phyloP scores from a whole-genome alignment of 1,140 invertebrate species.

The Lethocerus indicus region DNA sequence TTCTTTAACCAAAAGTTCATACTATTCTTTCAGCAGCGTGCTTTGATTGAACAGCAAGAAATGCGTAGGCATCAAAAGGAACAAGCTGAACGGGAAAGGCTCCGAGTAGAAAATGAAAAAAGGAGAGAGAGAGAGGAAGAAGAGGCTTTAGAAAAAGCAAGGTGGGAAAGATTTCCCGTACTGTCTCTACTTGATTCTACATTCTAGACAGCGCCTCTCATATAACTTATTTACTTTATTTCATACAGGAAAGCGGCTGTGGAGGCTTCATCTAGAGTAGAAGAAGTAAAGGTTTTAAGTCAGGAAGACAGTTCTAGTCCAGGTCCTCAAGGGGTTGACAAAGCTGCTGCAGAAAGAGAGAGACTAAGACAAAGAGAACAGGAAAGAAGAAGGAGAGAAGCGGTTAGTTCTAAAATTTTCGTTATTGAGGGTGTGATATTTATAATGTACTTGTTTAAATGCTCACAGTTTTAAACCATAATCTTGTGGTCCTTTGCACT shows the following conservation, averaged over 20 bases:
- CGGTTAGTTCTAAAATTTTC: slow-evolving; percentile 42
- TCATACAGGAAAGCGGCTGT: slow-evolving; percentile 32
- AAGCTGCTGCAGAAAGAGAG: slow-evolving; percentile 55
- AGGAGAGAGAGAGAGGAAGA: slow-evolving; percentile 63
- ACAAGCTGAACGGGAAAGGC: slow-evolving; percentile 62
- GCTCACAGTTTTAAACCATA: too few species aligned
- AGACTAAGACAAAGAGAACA: slow-evolving; percentile 63
- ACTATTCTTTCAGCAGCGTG: slow-evolving; percentile 41
- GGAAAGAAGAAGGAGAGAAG: slow-evolving; percentile 75
- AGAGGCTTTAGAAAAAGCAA: slow-evolving; percentile 49
- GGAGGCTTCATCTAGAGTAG: slow-evolving; percentile 27
- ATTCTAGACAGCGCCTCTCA: background rate
- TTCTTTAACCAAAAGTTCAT: slow-evolving; percentile 9
- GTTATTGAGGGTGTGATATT: too few species aligned
- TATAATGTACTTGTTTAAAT: too few species aligned
- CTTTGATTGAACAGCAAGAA: slow-evolving; percentile 66
- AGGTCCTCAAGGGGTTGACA: slow-evolving; percentile 39
- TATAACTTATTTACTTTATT: background rate
- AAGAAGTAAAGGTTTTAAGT: slow-evolving; percentile 34
- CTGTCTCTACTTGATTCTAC: background rate
- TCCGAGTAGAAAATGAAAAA: slow-evolving; percentile 60
- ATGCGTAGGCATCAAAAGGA: slow-evolving; percentile 60
- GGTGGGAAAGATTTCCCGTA: slow-evolving; percentile 23
- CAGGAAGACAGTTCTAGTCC: slow-evolving; percentile 31
- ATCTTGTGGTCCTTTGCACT: too few species aligned